phyloP scores from a whole-genome alignment of 1,140 invertebrate species.

The Heliconius eleuchia region DNA sequence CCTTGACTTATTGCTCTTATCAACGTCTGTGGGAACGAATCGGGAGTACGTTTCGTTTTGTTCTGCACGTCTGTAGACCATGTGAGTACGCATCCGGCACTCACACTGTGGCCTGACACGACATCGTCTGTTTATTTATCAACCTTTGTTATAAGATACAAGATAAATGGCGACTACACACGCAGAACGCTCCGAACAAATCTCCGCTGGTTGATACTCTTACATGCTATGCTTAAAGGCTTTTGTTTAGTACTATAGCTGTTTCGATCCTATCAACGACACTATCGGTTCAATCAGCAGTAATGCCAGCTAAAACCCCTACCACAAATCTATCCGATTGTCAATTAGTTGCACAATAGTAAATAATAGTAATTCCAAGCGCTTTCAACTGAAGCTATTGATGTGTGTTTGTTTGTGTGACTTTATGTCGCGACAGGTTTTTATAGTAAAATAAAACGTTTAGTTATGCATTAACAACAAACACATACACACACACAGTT shows the following conservation, averaged over 20 bases:
- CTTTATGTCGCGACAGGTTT: not conserved
- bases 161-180: constrained; percentile 50
- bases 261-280: constrained; percentile 20
- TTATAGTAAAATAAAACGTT: not conserved
- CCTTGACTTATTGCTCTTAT: constrained; percentile 66
- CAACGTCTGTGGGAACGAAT: constrained; percentile 70
- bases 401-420: not conserved
- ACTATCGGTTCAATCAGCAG: constrained; percentile 19
- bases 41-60: constrained; percentile 57
- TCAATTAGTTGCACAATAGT: constrained; percentile 25
- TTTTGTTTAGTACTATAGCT: constrained; percentile 9
- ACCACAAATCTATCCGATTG: constrained; percentile 22
- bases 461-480: not conserved
- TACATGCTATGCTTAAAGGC: not conserved
- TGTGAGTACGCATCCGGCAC: constrained; percentile 73
- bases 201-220: not conserved
- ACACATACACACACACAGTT: not conserved
- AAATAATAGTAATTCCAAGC: constrained; percentile 12
- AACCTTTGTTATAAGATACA: constrained; percentile 48
- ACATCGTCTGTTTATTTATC: constrained; percentile 57
- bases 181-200: constrained; percentile 28
- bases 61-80: constrained; percentile 65
- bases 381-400: not conserved
- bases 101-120: constrained; percentile 48
- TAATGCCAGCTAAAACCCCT: constrained; percentile 19